Conservation (phyloP, 2,888 invertebrate species). For the Sinelater perroti region DNA sequence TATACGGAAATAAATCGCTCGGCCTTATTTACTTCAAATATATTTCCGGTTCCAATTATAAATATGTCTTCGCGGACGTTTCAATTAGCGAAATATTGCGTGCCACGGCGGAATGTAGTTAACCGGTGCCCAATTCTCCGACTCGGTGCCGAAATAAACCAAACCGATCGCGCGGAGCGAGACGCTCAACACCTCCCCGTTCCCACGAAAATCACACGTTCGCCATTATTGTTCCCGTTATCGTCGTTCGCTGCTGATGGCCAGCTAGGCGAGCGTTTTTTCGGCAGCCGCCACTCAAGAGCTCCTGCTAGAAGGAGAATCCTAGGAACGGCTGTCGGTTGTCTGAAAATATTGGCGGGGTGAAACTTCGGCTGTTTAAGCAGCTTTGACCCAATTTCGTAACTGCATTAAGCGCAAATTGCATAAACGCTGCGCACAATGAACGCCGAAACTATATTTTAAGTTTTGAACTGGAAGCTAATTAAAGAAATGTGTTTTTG, state of each 20-base stretch:
- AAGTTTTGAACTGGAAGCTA: too few species aligned
- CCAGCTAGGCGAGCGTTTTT: too few species aligned
- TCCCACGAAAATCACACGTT: constrained; percentile 33
- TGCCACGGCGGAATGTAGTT: constrained; percentile 42
- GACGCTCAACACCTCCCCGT: constrained; percentile 28
- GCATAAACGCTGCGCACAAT: too few species aligned
- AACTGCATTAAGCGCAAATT: too few species aligned
- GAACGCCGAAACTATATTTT: too few species aligned
- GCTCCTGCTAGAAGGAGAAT: too few species aligned
- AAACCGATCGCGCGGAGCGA: constrained; percentile 30
- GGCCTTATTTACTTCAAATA: constrained; percentile 49
- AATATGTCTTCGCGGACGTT: constrained; percentile 56
- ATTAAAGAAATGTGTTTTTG: too few species aligned
- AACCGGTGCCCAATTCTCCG: constrained; percentile 35
- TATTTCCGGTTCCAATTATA: constrained; percentile 57
- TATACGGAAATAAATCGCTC: constrained; percentile 22
- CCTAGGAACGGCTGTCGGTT: too few species aligned
- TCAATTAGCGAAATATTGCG: constrained; percentile 55
- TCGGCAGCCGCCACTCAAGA: too few species aligned
- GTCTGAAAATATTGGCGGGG: too few species aligned
- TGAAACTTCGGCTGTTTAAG: too few species aligned
- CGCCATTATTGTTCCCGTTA: constrained; percentile 12
- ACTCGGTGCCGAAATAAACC: constrained; percentile 36
- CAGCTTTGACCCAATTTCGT: too few species aligned
- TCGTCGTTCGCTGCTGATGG: constrained; percentile 11